Base-by-base conservation (phyloP, 2,797 vertebrate species). In the Mus spretus region DNA sequence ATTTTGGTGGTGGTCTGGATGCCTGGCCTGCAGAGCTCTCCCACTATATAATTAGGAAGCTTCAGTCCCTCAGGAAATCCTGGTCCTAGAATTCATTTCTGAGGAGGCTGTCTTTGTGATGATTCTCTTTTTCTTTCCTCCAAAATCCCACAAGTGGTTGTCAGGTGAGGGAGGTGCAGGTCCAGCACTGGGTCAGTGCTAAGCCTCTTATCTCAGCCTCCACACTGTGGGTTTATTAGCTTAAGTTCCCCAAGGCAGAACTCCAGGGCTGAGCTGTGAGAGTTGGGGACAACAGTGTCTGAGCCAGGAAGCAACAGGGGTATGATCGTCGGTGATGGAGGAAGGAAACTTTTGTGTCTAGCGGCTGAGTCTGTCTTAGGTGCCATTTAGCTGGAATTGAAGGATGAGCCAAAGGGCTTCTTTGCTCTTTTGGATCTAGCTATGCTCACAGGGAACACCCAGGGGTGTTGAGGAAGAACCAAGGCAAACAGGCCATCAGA, bases 141-240 rank as follows among this genome's bases (percentile, higher is more conserved):
- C 0, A 7, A 53, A 94, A 82, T 85, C 59, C 86, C 86, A 90
- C 80, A 96, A 77, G 93, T 96, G 95, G 91, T 55, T 44, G 11
- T 87, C 83, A 86, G 83, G 93, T 89, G 92, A 92, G 77, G 79
- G 91, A 75, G 37, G 91, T 47, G 40, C 55, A 8, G 0, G 93
- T 78, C 91, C 89, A 63, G 89, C 55, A 19, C 44, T 0, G 1
- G 55, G 67, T 63, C 75, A 14, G 14, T 1, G 34, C 87, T 97
- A 94, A 97, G 96, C 95, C 0, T 53, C 91, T 97, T 97, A 96
- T 94, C 80, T 1, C n/a, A 34, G 40, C 86, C 70, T 81, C 78
- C 14, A 14, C 0, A 59, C 89, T 0, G 3, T 85, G 1, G 44
- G 74, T 90, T 91, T 72, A 96, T 93, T 75, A 97, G 91, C 91